Evolutionary conservation across 2,113 vertebrate genomes (phyloP).

Genomic region (Caloenas nicobarica): DNA sequence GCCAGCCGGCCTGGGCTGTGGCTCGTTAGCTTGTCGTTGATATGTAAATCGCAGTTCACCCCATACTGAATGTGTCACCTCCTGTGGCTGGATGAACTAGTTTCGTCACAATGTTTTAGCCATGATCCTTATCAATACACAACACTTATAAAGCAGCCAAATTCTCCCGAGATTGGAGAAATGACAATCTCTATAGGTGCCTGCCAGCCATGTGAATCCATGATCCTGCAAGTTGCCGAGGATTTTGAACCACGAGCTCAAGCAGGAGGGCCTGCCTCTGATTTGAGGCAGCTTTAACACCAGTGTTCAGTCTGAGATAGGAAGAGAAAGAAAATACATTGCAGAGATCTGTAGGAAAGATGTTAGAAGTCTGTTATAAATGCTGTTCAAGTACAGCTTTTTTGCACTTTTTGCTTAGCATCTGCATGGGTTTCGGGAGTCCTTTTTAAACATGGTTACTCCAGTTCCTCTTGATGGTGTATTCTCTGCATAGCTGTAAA

Average conservation of each 20-base stretch:
- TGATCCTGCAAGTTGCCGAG: neutral
- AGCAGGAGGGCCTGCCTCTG: neutral
- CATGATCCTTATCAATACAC: too few relatives aligned
- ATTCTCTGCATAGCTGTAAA: neutral
- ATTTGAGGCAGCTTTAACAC: neutral
- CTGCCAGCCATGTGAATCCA: rapidly evolving
- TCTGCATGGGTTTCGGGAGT: neutral
- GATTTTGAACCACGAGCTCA: neutral
- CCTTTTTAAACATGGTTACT: neutral
- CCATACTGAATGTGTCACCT: too few relatives aligned
- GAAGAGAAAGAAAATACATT: neutral
- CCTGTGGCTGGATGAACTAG: too few relatives aligned
- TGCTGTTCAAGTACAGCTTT: neutral
- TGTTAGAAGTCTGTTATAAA: neutral
- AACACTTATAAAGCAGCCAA: neutral
- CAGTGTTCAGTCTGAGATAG: neutral
- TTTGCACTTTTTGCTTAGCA: too few relatives aligned
- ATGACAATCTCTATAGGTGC: neutral
- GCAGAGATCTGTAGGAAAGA: neutral
- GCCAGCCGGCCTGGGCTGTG: too few relatives aligned
- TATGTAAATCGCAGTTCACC: too few relatives aligned
- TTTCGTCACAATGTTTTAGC: too few relatives aligned
- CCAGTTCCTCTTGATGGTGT: neutral
- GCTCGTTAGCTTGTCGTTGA: too few relatives aligned
- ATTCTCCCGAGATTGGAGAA: neutral